Evolutionary conservation across 2,797 vertebrate genomes (phyloP), one percentile per base, ranked within the genome.

Genomic region (Sebastes taczanowskii): DNA sequence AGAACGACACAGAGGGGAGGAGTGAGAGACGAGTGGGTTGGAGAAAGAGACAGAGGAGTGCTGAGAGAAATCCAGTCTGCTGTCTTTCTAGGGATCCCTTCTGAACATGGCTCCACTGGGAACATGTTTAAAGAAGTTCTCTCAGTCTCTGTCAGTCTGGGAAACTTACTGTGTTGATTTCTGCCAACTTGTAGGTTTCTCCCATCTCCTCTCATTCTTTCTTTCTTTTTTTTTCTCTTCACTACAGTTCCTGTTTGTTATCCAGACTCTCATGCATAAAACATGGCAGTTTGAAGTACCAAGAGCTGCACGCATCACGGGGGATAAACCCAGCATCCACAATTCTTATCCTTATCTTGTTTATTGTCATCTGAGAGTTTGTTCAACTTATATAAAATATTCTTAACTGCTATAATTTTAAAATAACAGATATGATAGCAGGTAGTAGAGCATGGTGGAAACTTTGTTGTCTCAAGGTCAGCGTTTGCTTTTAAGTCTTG

Each of bases 241-340:
- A 52, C 14, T 55, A 14, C 71, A 38, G 34, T 59, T 66, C 13
- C 32, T 71, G 62, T 92, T 90, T 84, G 65, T 86, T 90, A 88
- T 85, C 79, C 71, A 86, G 82, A 79, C 77, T 49, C 78, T 91
- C 79, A 92, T 93, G 79, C 83, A 94, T 92, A 88, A 93, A 92
- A 91, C 73, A 91, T 91, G n/a, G 16, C 3, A 60, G 80, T 78
- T 77, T 89, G 82, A 89, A 84, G 84, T 74, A 84, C n/a, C 74
- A 75, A 4, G 65, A 83, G 75, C 74, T 75, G 65, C 14, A 16
- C 1, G 9, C 38, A 67, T 77, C 82, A 85, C 62, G 2, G 68
- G 84, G 79, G 82, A 83, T 49, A 71, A 86, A 73, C 59, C 49
- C 70, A 80, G 69, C 83, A 89, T 86, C 82, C 70, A 69, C 82